phyloP scores from a whole-genome alignment of 1,140 invertebrate genomes.

The Hetaerina americana region DNA sequence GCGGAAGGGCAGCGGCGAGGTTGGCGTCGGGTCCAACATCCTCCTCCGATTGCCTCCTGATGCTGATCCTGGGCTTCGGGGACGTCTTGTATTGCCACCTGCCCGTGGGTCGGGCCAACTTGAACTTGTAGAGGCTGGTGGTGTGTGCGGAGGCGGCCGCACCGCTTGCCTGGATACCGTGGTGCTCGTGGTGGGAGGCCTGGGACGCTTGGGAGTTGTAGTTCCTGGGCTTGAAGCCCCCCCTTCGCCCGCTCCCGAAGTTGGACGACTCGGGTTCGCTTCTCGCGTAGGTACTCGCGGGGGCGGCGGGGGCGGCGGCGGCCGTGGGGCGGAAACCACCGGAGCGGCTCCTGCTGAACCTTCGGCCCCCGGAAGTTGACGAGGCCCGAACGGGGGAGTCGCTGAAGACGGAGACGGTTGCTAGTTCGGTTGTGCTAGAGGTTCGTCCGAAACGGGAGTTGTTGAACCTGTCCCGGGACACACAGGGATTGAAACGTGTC shows the following conservation, averaged over 20 bases:
- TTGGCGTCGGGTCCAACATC: background rate
- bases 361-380: background rate
- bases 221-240: conserved; percentile 1
- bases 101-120: conserved; percentile 52
- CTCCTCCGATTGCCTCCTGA: conserved; percentile 43
- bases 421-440: conserved; percentile 32
- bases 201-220: conserved; percentile 7
- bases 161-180: conserved; percentile 9
- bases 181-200: background rate
- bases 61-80: conserved; percentile 68
- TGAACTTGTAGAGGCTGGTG: conserved; percentile 55
- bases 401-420: conserved; percentile 48
- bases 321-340: conserved; percentile 12
- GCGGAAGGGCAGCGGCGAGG: background rate
- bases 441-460: conserved; percentile 31
- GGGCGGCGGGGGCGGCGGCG: conserved; percentile 27
- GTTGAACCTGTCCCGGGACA: conserved; percentile 21
- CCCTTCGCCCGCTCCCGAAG: background rate
- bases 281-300: background rate
- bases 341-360: background rate
- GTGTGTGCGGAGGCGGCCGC: conserved; percentile 22
- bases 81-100: conserved; percentile 81
- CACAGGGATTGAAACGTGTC: background rate
- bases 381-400: conserved; percentile 14
- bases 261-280: background rate